These are phyloP conservation scores for Grantiella picta DNA, from an alignment of 2,113 vertebrate genomes.

Conservation along the genomic window DNA sequence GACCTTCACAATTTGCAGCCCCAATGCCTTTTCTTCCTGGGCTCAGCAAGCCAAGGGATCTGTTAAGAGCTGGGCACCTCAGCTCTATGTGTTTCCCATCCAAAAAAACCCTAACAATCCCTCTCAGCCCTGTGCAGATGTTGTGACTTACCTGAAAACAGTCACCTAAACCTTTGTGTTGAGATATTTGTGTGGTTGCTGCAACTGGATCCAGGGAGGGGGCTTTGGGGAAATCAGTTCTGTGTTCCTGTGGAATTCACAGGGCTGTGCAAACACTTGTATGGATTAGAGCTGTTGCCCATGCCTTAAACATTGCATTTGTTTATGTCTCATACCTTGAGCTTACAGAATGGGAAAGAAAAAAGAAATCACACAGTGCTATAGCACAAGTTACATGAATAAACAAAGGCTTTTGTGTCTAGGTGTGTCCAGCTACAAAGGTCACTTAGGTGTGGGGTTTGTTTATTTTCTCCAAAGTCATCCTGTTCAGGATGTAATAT, in stretches of 20 bases:
- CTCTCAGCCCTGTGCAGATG: background rate
- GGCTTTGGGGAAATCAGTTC: background rate
- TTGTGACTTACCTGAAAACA: background rate
- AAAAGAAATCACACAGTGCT: background rate
- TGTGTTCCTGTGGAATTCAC: background rate
- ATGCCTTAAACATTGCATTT: background rate
- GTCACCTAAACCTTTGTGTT: background rate
- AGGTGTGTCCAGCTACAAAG: conserved; percentile 15
- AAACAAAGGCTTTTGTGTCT: background rate
- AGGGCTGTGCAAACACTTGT: background rate
- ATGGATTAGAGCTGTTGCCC: background rate
- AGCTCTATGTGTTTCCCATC: background rate
- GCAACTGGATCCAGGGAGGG: background rate
- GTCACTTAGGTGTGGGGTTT: background rate
- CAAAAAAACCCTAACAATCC: background rate
- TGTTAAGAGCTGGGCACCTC: background rate
- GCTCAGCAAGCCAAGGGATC: background rate
- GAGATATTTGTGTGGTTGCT: background rate
- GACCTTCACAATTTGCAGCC: background rate
- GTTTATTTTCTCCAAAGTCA: background rate
- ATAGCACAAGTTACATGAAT: background rate
- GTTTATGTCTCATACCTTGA: accelerated
- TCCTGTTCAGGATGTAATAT: conserved; percentile 6
- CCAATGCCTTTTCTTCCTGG: background rate
- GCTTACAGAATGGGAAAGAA: background rate